Base-by-base conservation (phyloP, 2,113 vertebrate species). In the Apteryx owenii region DNA sequence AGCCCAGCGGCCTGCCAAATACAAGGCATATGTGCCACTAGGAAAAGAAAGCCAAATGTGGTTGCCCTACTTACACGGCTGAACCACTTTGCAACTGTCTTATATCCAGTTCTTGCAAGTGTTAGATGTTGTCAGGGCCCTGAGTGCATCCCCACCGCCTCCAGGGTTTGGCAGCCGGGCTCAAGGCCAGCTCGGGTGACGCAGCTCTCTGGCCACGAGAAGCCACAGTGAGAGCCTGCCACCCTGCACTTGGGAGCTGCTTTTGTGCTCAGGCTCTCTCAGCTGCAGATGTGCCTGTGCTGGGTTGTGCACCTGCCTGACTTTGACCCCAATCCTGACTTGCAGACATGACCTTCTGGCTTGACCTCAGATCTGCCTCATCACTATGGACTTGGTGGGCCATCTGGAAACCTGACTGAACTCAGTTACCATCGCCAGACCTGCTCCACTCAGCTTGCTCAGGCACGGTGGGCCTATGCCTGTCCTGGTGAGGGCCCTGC, bases 61-160 rank as follows among this genome's bases (percentile, higher is more conserved):
- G 8, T n/a, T 92, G 83, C 92, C 80, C 83, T 92, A 60, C 54
- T 84, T 95, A 33, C 44, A 53, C 25, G 86, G 65, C n/a, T 85
- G 62, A 90, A 81, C 62, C 46, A 29, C 28, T 89, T 95, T 88
- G 56, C 60, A 64, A 23, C 36, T 66, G 8, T 68, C 40, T 78
- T 60, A 48, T 26, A 75, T 4, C 5, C 42, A 81, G 36, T 50
- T 78, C 64, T 86, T 84, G 60, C 84, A 95, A 81, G 8, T 1
- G 0, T 42, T 76, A 36, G 26, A 61, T 62, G 6, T 42, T 90
- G 78, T 38, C 65, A 81, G 28, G 50, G 7, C 12, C 46, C 28
- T 20, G 10, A 68, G 22, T 64, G 8, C 20, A 33, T 40, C 53
- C 9, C 7, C 21, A 9, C 12, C 7, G 1, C 5, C 19, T 20